A percentile compares a stretch with the other conserved stretches of the same genome.
Conservation (phyloP, 2,797 vertebrate genomes). For the Anas bernieri region DNA sequence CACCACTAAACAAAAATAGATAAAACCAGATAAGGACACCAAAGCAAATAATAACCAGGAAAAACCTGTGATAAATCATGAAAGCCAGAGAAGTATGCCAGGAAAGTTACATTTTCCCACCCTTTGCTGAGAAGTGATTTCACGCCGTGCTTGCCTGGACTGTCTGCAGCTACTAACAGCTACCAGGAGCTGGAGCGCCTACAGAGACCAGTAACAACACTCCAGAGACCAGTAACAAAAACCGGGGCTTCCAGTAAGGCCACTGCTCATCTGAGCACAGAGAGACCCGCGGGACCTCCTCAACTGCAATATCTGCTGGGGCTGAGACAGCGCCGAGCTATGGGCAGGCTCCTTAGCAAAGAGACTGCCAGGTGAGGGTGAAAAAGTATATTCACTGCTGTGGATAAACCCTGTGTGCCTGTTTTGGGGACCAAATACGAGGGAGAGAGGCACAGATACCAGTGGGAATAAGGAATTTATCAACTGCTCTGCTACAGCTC, state of each 20-base stretch:
- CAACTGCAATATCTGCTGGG: not conserved
- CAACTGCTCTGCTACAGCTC: not conserved
- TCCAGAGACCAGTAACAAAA: not conserved
- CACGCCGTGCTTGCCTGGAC: rapidly evolving
- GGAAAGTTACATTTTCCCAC: not conserved
- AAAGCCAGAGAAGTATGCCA: not conserved
- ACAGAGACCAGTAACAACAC: not conserved
- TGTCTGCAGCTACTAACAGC: not conserved
- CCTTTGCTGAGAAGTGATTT: not conserved
- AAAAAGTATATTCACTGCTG: not conserved
- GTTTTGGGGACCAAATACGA: not conserved
- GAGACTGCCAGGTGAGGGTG: not conserved
- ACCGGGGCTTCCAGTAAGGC: not conserved
- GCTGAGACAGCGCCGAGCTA: not conserved
- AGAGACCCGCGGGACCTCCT: rapidly evolving
- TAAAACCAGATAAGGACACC: not conserved
- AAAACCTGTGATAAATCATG: not conserved
- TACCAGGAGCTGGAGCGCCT: not conserved
- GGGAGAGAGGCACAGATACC: not conserved
- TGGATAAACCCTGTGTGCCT: rapidly evolving
- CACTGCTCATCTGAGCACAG: rapidly evolving
- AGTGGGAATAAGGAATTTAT: not conserved
- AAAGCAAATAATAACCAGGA: not conserved
- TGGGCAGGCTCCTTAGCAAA: not conserved
- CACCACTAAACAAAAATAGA: not conserved